A percentile compares a stretch with the other conserved stretches of the same genome.
Conservation (phyloP, 2,113 vertebrate genomes). For the Colaptes auratus region DNA sequence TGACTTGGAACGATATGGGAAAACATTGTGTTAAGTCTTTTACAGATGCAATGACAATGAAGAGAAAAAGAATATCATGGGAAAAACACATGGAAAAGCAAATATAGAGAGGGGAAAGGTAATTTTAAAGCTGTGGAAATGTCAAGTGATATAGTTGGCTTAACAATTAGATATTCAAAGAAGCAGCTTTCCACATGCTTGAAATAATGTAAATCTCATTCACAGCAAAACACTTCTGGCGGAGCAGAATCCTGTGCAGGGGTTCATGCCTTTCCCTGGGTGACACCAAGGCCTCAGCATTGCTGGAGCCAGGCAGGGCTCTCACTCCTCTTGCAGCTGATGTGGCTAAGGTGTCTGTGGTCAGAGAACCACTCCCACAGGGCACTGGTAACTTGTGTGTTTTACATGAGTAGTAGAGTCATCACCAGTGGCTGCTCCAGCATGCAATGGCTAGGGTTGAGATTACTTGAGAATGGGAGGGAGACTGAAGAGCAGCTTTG, state of each 20-base stretch:
- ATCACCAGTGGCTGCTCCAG: neutral
- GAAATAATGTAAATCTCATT: neutral
- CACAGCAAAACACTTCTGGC: neutral
- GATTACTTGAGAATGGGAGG: neutral
- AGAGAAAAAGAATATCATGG: neutral
- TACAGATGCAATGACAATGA: neutral
- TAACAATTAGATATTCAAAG: neutral
- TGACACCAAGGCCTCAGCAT: neutral
- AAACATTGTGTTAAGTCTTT: neutral
- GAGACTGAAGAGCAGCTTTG: neutral
- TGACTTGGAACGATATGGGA: neutral
- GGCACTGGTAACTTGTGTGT: neutral
- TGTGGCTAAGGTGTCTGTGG: rapidly evolving
- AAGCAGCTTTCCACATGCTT: neutral
- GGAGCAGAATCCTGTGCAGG: neutral
- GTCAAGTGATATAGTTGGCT: neutral
- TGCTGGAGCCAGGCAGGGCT: neutral
- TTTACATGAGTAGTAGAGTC: too few species aligned
- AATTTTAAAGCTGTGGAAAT: neutral
- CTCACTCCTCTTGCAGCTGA: neutral
- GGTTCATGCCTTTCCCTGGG: neutral
- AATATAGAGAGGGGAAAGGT: neutral
- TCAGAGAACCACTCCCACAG: rapidly evolving
- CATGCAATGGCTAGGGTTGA: rapidly evolving
- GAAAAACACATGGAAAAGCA: neutral